Percentiles rank a stretch among this genome's conserved stretches.
Conservation (phyloP, 1,140 invertebrate genomes). For the Mylabris phalerata region DNA sequence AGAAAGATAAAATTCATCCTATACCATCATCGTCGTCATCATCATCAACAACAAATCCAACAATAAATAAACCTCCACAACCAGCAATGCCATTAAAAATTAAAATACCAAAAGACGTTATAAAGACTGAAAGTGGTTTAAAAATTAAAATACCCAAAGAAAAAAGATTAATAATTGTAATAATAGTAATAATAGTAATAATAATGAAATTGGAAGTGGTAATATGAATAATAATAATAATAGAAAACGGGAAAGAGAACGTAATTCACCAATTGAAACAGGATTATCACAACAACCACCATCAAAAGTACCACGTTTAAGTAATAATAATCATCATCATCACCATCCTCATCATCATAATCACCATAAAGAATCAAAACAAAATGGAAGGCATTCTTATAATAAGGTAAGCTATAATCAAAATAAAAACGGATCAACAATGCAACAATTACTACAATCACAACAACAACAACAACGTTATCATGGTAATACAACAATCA, state of each 20-base stretch:
- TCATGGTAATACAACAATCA: slow-evolving; percentile 10
- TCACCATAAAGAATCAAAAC: slow-evolving; percentile 30
- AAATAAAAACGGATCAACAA: slow-evolving; percentile 18
- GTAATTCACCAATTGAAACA: slow-evolving; percentile 10
- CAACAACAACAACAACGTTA: not conserved
- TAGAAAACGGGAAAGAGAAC: slow-evolving; percentile 37
- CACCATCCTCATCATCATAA: slow-evolving; percentile 21
- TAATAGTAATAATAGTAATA: not conserved
- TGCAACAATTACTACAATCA: not conserved
- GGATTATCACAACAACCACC: slow-evolving; percentile 11
- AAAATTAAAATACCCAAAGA: slow-evolving; percentile 54
- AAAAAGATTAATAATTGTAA: slow-evolving; percentile 38
- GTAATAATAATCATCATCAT: not conserved
- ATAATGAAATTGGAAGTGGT: slow-evolving; percentile 21
- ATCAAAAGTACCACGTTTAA: slow-evolving; percentile 23
- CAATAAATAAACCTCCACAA: not conserved
- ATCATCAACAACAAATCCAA: not conserved
- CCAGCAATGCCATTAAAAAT: slow-evolving; percentile 46
- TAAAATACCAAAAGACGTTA: slow-evolving; percentile 56
- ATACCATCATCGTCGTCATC: not conserved
- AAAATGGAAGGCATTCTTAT: slow-evolving; percentile 37
- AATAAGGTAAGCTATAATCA: slow-evolving; percentile 39
- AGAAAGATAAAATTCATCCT: slow-evolving; percentile 52
- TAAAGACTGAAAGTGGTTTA: slow-evolving; percentile 44
- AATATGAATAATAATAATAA: slow-evolving; percentile 27